These are phyloP conservation scores for Endomychus coccineus DNA, from an alignment of 2,888 invertebrate genomes.

Conservation along the genomic window DNA sequence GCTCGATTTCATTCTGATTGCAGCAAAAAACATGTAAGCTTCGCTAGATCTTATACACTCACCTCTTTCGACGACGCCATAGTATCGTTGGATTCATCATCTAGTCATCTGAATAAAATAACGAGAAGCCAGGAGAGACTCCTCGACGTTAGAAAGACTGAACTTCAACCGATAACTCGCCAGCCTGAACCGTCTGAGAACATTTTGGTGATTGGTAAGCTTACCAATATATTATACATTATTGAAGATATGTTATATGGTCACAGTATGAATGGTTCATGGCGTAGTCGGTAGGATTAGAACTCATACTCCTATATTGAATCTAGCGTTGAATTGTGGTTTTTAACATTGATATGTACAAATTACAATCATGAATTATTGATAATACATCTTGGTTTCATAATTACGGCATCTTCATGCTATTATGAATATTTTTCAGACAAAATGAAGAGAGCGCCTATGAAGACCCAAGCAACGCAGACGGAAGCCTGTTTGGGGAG, in stretches of 20 bases:
- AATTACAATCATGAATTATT: too few species aligned
- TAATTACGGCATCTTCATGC: too few species aligned
- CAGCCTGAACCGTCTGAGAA: slow-evolving; percentile 47
- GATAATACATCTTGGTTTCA: too few species aligned
- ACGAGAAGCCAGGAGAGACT: slow-evolving; percentile 62
- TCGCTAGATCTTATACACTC: slow-evolving; percentile 79
- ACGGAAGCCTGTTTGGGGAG: slow-evolving; percentile 70
- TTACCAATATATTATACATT: too few species aligned
- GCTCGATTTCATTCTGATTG: too few species aligned
- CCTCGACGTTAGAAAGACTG: slow-evolving; percentile 61
- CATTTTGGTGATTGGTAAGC: slow-evolving; percentile 51
- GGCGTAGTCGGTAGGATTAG: too few species aligned
- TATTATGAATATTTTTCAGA: slow-evolving; percentile 55
- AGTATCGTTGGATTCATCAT: slow-evolving; percentile 39
- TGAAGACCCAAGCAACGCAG: slow-evolving; percentile 92
- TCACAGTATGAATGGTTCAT: too few species aligned
- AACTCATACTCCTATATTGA: too few species aligned
- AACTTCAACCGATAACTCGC: slow-evolving; percentile 41
- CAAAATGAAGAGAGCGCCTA: slow-evolving; percentile 73
- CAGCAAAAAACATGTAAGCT: slow-evolving; percentile 85
- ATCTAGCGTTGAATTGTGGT: too few species aligned
- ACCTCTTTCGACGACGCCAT: slow-evolving; percentile 74
- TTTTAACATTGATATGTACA: too few species aligned
- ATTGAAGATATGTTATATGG: too few species aligned
- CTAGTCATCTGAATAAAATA: slow-evolving; percentile 40